Evolutionary conservation across 2,797 vertebrate genomes (phyloP).

Genomic region (Botia almorhae): DNA sequence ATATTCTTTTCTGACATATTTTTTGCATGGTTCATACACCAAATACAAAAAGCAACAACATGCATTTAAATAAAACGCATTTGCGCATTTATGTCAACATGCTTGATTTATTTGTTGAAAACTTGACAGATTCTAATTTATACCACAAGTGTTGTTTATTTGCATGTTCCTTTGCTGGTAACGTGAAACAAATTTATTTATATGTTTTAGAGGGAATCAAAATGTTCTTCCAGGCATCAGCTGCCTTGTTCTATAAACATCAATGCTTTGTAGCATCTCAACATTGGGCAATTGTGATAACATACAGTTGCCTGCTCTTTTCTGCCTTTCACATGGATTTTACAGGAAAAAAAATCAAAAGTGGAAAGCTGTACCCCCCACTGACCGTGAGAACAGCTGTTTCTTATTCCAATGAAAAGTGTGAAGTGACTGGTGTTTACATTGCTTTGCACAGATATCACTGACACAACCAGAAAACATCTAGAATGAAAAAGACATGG

Average conservation of each 20-base stretch:
- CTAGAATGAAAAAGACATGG: conserved; percentile 44
- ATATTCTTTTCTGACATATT: no score
- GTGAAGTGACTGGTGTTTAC: conserved; percentile 72
- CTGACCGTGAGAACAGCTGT: conserved; percentile 70
- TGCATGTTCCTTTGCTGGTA: background rate
- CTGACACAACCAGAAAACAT: conserved; percentile 62
- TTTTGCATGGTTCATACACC: no score
- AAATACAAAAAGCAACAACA: background rate
- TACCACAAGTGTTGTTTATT: background rate
- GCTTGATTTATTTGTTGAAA: conserved; percentile 21
- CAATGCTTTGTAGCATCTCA: conserved; percentile 61
- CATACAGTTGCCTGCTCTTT: conserved; percentile 58
- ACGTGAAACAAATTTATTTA: conserved; percentile 8
- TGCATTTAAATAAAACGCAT: background rate
- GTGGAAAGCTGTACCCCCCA: conserved; percentile 52
- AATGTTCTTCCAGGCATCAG: conserved; percentile 50
- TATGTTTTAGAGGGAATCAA: conserved; percentile 6
- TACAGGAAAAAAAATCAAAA: conserved; percentile 45
- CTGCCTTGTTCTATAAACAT: conserved; percentile 59
- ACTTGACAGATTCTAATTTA: conserved; percentile 1
- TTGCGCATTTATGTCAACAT: background rate
- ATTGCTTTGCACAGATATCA: conserved; percentile 69
- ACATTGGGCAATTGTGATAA: conserved; percentile 57
- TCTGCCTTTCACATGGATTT: conserved; percentile 60
- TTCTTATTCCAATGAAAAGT: conserved; percentile 70